Evolutionary conservation across 2,888 invertebrate genomes (phyloP).

Genomic region (Stictocephala bisonia): DNA sequence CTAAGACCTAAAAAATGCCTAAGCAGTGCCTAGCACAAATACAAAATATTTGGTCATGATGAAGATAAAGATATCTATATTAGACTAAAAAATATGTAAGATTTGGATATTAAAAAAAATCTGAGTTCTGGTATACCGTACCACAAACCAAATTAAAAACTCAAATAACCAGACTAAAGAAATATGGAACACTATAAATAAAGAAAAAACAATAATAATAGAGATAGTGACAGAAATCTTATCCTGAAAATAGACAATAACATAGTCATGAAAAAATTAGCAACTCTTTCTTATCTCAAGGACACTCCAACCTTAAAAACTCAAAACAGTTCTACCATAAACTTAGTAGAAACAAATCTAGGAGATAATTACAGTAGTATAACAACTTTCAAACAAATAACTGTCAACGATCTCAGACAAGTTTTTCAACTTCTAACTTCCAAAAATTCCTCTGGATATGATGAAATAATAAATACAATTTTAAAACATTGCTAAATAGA

Average conservation of each 20-base stretch:
- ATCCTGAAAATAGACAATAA: background rate
- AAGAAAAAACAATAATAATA: background rate
- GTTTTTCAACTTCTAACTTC: background rate
- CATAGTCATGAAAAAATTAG: background rate
- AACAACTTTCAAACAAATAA: no score
- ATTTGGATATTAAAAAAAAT: background rate
- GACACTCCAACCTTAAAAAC: background rate
- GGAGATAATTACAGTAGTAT: no score
- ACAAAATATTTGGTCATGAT: no score
- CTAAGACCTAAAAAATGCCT: no score
- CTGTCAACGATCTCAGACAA: background rate
- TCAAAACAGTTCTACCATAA: background rate
- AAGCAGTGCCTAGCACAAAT: no score
- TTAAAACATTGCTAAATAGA: background rate
- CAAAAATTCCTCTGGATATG: background rate
- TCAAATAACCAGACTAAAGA: background rate
- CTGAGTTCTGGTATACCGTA: background rate
- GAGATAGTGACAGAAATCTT: background rate
- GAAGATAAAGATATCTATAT: background rate
- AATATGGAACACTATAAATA: background rate
- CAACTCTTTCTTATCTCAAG: background rate
- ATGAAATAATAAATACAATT: background rate
- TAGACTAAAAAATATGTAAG: background rate
- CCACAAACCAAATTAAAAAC: background rate
- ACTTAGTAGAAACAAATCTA: no score